Evolutionary conservation across 1,140 invertebrate species (phyloP).

Genomic region (Lasaia peninsularis): DNA sequence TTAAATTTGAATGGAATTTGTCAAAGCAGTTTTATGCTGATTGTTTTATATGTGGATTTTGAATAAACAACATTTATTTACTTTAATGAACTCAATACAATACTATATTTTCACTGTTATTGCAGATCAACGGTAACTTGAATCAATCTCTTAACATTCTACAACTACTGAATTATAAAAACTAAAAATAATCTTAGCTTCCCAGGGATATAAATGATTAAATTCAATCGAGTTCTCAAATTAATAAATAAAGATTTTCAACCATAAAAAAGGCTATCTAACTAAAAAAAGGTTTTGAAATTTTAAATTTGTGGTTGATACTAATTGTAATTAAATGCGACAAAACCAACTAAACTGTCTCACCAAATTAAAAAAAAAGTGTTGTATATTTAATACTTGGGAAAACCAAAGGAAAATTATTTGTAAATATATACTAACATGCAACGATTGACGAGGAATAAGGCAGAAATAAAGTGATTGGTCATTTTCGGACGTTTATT

Average conservation of each 20-base stretch:
- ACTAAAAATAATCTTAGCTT: constrained; percentile 52
- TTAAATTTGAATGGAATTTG: too few species aligned
- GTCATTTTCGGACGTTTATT: constrained; percentile 34
- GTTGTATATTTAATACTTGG: too few species aligned
- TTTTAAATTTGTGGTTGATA: too few species aligned
- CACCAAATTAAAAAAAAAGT: too few species aligned
- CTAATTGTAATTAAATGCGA: too few species aligned
- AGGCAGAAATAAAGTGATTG: constrained; percentile 24
- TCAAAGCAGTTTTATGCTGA: too few species aligned
- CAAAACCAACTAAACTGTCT: too few species aligned
- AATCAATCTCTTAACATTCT: background rate
- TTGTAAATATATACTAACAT: background rate
- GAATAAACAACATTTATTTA: background rate
- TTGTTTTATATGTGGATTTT: background rate
- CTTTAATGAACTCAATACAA: too few species aligned
- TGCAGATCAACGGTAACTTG: background rate
- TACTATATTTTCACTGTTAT: background rate
- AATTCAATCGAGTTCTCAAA: background rate
- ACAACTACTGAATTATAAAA: constrained; percentile 1
- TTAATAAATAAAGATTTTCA: background rate
- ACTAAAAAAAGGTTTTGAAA: too few species aligned
- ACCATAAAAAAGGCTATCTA: too few species aligned
- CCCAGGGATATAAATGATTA: constrained; percentile 29
- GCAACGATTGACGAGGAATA: constrained; percentile 1
- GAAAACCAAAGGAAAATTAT: too few species aligned